Base-by-base conservation (phyloP, 2,113 vertebrate species). In the Sceloporus tristichus region DNA sequence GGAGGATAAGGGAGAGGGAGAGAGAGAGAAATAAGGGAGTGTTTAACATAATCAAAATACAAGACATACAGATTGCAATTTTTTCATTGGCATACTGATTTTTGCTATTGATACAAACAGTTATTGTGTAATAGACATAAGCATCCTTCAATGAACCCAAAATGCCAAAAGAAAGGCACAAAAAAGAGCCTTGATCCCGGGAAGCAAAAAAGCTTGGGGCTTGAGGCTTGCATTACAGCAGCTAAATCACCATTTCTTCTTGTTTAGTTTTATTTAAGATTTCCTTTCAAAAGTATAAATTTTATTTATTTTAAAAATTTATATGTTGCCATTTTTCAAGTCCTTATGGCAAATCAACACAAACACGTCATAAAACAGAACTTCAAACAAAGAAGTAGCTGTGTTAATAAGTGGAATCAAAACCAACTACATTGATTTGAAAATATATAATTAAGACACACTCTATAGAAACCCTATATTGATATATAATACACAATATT, bases 21-120 rank as follows among this genome's bases (percentile, higher is more conserved):
- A 48, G 48, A 48, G 48, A 48, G 48, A 84, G 2, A 87, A 83
- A 83, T 68, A 38, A 82, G 59, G 27, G 19, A 14, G 13, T 76
- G 4, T 16, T 23, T 66, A 88, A 94, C 4, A 88, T 66, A 85
- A 78, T 13, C 71, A 1, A 91, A 92, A 84, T 38, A 70, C 25
- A 90, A 89, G 84, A 1, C 48, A 14, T 1, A 42, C 2, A 9
- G 53, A 29, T 42, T 13, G 8, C 53, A 62, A 84, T 38, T 3
- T 79, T 27, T 11, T 42, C 34, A 62, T 84, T 68, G 6, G 27
- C 53, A 7, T 0, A 77, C 3, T 48, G 74, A 85, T 78, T 74
- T 75, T 59, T 40, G 9, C 42, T 59, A 59, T 40, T 75, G 53
- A 40, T 25, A 38, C 3, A 56, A 48, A 40, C n/a, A 5, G 13